Evolutionary conservation across 2,797 vertebrate genomes (phyloP).

Genomic region (Mormyrops attenuatus): DNA sequence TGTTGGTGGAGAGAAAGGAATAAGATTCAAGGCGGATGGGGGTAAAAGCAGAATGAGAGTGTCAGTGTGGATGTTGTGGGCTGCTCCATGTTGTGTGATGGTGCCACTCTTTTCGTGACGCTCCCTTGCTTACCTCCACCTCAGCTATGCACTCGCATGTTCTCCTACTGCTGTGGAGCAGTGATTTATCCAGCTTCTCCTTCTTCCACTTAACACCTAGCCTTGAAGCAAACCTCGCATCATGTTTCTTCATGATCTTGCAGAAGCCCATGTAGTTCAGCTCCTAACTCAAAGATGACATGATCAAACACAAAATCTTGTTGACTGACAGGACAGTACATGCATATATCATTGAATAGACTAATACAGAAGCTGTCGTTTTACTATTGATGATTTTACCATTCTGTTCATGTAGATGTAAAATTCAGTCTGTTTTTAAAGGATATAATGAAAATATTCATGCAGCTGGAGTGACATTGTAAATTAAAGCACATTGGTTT

Average conservation of each 20-base stretch:
- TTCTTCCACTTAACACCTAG: constrained; percentile 37
- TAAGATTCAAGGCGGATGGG: not conserved
- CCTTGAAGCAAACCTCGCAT: constrained; percentile 33
- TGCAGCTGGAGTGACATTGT: not conserved
- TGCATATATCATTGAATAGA: not conserved
- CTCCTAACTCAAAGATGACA: constrained; percentile 30
- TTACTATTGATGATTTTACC: not conserved
- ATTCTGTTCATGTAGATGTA: not conserved
- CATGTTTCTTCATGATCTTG: constrained; percentile 46
- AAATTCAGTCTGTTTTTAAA: not conserved
- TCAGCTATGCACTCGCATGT: constrained; percentile 36
- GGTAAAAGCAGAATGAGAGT: not conserved
- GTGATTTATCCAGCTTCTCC: constrained; percentile 39
- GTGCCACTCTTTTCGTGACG: not conserved
- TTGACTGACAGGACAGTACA: not conserved
- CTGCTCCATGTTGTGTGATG: not conserved
- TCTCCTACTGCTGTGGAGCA: constrained; percentile 31
- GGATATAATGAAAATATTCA: not conserved
- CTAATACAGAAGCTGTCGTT: not conserved
- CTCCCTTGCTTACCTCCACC: constrained; percentile 37
- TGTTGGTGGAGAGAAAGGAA: constrained; percentile 19
- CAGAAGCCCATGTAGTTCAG: constrained; percentile 40
- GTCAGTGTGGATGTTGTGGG: not conserved
- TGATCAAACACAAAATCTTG: not conserved
- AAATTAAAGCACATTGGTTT: not conserved